These are phyloP conservation scores for Tipula unca DNA, from an alignment of 2,888 invertebrate genomes.

Conservation along the genomic window DNA sequence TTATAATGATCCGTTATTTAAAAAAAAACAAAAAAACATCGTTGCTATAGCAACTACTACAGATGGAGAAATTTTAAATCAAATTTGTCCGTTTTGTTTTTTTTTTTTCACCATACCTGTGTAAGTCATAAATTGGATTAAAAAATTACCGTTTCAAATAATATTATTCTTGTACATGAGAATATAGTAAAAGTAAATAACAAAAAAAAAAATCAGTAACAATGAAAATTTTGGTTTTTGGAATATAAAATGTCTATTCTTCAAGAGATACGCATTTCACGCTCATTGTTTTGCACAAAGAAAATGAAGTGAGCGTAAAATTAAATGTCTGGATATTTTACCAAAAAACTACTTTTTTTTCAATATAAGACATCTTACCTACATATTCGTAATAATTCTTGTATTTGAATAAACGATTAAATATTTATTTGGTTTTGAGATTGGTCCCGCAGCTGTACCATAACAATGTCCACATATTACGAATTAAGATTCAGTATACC, in stretches of 20 bases:
- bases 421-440: not conserved
- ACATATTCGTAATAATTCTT: not conserved
- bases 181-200: not conserved
- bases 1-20: too few species aligned
- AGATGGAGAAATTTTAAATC: too few species aligned
- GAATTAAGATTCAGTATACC: too few species aligned
- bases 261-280: not conserved
- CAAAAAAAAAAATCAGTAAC: not conserved
- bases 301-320: constrained; percentile 17
- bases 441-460: too few species aligned
- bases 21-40: too few species aligned
- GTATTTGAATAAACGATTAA: not conserved
- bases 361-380: not conserved
- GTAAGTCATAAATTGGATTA: not conserved
- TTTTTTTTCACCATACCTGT: too few species aligned
- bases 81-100: too few species aligned
- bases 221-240: not conserved
- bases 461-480: too few species aligned
- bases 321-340: constrained; percentile 17
- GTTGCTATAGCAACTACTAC: too few species aligned
- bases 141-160: not conserved
- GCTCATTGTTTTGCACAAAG: constrained; percentile 17
- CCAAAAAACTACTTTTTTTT: not conserved
- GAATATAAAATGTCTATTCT: not conserved
- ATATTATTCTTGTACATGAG: not conserved